These are phyloP conservation scores for Dione vanillae DNA, from an alignment of 2,888 invertebrate species.

Conservation along the genomic window DNA sequence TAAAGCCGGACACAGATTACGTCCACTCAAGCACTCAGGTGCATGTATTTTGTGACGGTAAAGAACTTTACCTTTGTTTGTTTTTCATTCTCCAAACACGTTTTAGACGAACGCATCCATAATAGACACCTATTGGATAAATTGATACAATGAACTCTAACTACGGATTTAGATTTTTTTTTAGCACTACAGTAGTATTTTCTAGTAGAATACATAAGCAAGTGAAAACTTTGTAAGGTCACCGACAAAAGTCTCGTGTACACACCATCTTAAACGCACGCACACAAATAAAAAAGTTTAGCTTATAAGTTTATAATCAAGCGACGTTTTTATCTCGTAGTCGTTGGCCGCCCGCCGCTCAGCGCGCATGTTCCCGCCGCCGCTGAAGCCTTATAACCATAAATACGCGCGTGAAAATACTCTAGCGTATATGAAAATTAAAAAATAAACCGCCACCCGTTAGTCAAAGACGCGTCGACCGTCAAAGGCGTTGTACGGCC, in stretches of 20 bases:
- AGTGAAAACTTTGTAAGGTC: slow-evolving; percentile 79
- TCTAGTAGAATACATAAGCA: slow-evolving; percentile 25
- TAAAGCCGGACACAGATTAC: slow-evolving; percentile 77
- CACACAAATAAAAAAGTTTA: slow-evolving; percentile 80
- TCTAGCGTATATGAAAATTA: slow-evolving; percentile 63
- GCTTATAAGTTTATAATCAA: slow-evolving; percentile 84
- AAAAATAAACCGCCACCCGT: slow-evolving; percentile 53
- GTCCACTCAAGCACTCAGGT: slow-evolving; percentile 63
- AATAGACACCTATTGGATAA: slow-evolving; percentile 3
- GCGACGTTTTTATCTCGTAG: slow-evolving; percentile 83
- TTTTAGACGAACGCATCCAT: slow-evolving; percentile 18
- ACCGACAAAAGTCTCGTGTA: slow-evolving; percentile 71
- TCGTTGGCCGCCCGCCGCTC: slow-evolving; percentile 77
- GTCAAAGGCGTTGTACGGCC: slow-evolving; percentile 62
- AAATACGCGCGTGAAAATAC: slow-evolving; percentile 73
- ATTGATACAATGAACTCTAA: slow-evolving; percentile 8
- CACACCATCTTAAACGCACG: slow-evolving; percentile 71
- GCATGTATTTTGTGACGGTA: slow-evolving; percentile 50
- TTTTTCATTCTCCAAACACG: slow-evolving; percentile 40
- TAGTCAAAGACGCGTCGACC: slow-evolving; percentile 59
- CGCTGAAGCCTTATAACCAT: slow-evolving; percentile 60
- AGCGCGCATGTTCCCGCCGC: slow-evolving; percentile 71
- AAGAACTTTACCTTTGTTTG: slow-evolving; percentile 46
- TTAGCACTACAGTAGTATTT: not conserved
- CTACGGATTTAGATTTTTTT: slow-evolving; percentile 5